Base-by-base conservation (phyloP, 92 coral and sea anemone genomes). In the Paragorgia papillata region DNA sequence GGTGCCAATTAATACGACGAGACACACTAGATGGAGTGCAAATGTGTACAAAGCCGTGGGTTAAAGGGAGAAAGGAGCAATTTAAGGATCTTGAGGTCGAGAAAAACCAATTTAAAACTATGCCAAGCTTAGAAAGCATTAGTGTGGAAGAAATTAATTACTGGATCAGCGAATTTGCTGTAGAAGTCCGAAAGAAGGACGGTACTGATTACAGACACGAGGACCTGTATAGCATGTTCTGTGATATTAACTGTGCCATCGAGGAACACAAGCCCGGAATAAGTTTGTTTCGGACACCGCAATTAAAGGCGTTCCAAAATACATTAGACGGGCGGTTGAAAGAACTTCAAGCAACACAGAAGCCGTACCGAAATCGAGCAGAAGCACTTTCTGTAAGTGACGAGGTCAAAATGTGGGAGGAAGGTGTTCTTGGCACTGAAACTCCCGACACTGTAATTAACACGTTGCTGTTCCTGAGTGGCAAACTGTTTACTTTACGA, bases 401-500 rank as follows among this genome's bases (percentile, higher is more conserved):
- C 48, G 74, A 66, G 37, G 48, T n/a, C 17, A 41, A 71, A 71
- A 71, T 71, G 78, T 73, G 79, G 79, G 41, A 56, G 43, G 32
- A 73, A 73, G 67, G 79, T 25, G 21, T 73, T 28, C 62, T 73
- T 49, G 79, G 79, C 32, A 73, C 79, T 48, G 37, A 73, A 49
- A 30, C 41, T 46, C 79, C 79, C 32, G 65, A 73, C 32, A n/a
- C 8, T 27, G 79, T 51, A 31, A 73, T 73, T 34, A 53, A 73
- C 63, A 73, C 65, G 35, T 62, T 73, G 31, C 7, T 79, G 55
- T 79, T 79, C 67, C 54, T 80, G 15, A 19, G 57, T 8, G 84
- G 68, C 10, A 80, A 79, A 50, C 44, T 79, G 46, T 79, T 79
- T 50, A 76, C 37, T 29, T 63, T 80, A 58, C 64, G 84, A 30